phyloP scores from a whole-genome alignment of 2,797 vertebrate genomes.

The Anniella stebbinsi region DNA sequence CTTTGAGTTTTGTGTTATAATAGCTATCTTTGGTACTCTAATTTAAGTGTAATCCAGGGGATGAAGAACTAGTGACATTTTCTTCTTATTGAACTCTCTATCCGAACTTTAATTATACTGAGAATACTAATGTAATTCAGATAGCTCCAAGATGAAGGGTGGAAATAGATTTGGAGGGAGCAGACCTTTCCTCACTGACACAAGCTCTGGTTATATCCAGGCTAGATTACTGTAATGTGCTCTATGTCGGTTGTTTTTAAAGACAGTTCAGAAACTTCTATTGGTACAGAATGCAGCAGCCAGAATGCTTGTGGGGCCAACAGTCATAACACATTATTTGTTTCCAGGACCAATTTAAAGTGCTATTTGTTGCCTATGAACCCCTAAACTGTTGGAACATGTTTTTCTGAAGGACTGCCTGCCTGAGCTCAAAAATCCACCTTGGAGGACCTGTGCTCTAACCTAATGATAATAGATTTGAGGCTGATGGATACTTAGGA shows the following conservation, averaged over 20 bases:
- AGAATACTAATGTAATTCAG: constrained; percentile 36
- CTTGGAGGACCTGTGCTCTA: background rate
- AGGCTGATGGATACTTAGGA: background rate
- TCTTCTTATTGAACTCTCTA: constrained; percentile 37
- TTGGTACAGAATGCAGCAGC: background rate
- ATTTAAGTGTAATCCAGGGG: constrained; percentile 37
- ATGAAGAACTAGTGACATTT: constrained; percentile 43
- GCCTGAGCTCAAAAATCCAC: background rate
- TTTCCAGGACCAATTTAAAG: background rate
- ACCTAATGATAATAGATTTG: background rate
- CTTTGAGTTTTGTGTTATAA: constrained; percentile 36
- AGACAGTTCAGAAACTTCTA: background rate
- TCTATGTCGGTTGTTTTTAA: background rate
- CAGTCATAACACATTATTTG: background rate
- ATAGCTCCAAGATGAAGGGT: background rate
- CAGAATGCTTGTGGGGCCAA: background rate
- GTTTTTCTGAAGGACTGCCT: background rate
- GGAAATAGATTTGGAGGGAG: background rate
- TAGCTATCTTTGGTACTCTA: constrained; percentile 42
- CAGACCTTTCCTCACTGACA: background rate
- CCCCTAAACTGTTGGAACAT: background rate
- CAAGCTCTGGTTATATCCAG: background rate
- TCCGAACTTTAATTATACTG: constrained; percentile 31
- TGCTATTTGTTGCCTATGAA: background rate
- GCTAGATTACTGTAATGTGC: background rate